A percentile compares a stretch with the other conserved stretches of the same genome.
These are phyloP conservation scores for Alviniconcha strummeri DNA, from an alignment of 2,888 invertebrate genomes.

Conservation along the genomic window DNA sequence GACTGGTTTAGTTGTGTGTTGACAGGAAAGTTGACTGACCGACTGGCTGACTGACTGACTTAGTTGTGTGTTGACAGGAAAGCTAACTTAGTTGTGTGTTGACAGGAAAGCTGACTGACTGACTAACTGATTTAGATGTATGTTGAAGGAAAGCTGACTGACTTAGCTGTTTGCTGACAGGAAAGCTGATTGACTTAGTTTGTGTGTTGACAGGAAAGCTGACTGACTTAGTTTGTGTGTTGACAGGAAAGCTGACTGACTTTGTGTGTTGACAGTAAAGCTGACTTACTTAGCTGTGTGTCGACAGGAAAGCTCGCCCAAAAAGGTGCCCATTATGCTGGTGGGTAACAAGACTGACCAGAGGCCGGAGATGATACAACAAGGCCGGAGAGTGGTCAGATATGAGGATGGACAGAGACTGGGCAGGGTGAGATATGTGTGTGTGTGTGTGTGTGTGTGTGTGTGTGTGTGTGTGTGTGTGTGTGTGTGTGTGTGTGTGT, in stretches of 20 bases:
- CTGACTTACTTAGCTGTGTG: background rate
- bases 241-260: too few relatives aligned
- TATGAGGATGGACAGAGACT: conserved; percentile 74
- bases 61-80: too few relatives aligned
- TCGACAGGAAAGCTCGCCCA: conserved; percentile 76
- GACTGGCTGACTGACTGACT: too few relatives aligned
- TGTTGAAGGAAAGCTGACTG: conserved; percentile 74
- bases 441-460: conserved; percentile 1
- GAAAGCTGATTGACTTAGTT: too few relatives aligned
- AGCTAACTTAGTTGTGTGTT: too few relatives aligned
- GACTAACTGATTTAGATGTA: background rate
- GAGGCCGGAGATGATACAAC: conserved; percentile 71
- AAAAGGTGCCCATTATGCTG: conserved; percentile 78
- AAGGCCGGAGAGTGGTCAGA: conserved; percentile 64
- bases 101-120: too few relatives aligned
- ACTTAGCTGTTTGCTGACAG: too few relatives aligned
- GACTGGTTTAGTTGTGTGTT: too few relatives aligned
- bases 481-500: conserved; percentile 14
- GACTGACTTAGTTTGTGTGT: too few relatives aligned
- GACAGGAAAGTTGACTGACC: too few relatives aligned
- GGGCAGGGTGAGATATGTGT: conserved; percentile 68
- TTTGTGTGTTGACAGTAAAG: too few relatives aligned
- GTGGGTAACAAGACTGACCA: conserved; percentile 79
- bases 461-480: background rate
- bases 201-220: too few relatives aligned